Conservation (phyloP, 1,140 invertebrate genomes). For the Aethina tumida region DNA sequence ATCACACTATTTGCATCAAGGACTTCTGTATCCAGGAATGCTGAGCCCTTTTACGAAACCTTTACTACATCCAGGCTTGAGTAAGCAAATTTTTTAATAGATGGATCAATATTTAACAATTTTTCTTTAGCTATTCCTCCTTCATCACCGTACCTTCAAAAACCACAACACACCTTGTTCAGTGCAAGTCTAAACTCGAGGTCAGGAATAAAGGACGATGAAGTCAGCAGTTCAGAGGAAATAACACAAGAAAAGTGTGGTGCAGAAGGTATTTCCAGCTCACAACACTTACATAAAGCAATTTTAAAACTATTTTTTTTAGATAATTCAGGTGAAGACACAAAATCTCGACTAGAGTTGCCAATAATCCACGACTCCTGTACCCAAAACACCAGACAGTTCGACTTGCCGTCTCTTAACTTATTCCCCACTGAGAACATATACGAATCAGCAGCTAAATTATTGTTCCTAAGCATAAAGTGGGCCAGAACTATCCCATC, state of each 20-base stretch:
- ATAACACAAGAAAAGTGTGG: slow-evolving; percentile 27
- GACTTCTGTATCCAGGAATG: slow-evolving; percentile 30
- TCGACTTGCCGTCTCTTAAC: slow-evolving; percentile 29
- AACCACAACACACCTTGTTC: slow-evolving; percentile 6
- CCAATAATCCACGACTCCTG: slow-evolving; percentile 24
- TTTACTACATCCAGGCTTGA: slow-evolving; percentile 12
- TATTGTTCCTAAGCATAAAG: slow-evolving; percentile 66
- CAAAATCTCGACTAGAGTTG: slow-evolving; percentile 23
- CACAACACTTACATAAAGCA: not conserved
- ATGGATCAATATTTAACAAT: not conserved
- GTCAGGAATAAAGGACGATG: slow-evolving; percentile 50
- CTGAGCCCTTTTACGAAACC: slow-evolving; percentile 27
- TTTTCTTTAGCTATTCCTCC: slow-evolving; percentile 5
- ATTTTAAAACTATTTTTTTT: no score
- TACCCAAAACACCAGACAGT: slow-evolving; percentile 14
- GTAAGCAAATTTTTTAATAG: slow-evolving; percentile 11
- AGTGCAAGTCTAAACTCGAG: slow-evolving; percentile 7
- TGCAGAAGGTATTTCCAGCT: slow-evolving; percentile 7
- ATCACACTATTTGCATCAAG: slow-evolving; percentile 28
- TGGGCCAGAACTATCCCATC: slow-evolving; percentile 68
- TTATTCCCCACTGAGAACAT: slow-evolving; percentile 48
- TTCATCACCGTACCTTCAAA: slow-evolving; percentile 2
- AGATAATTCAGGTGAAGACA: slow-evolving; percentile 5
- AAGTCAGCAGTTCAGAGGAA: slow-evolving; percentile 65
- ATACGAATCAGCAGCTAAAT: slow-evolving; percentile 64